Base-by-base conservation (phyloP, 2,888 invertebrate species). In the Mythimna lalbum region DNA sequence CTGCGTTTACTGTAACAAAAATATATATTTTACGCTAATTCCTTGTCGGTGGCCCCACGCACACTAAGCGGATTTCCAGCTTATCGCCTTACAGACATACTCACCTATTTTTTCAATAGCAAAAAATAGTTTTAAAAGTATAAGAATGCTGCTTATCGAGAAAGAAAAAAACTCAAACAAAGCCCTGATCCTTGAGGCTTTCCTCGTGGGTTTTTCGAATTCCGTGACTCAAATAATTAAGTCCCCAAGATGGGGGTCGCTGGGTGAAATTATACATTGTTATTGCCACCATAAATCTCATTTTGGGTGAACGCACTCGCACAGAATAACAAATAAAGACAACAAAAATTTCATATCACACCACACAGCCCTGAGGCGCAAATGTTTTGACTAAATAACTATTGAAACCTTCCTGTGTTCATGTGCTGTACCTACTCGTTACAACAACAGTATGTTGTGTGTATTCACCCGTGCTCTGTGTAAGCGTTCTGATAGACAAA, bases 221-320 rank as follows among this genome's bases (percentile, higher is more conserved):
- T 95, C 92, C 95, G 95, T 95, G 95, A 95, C 95, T 94, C 93
- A 94, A 94, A 96, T 96, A 95, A 95, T 95, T 95, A 96, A 94
- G 93, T 92, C 89, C 74, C 87, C 88, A 89, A 90, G 90, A 92
- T 92, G 91, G 91, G 92, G 94, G 92, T 93, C 90, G 92, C 87
- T 84, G 90, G 90, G 90, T 92, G 86, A 94, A 95, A 94, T 95
- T 95, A 93, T 94, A 93, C 94, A 94, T 94, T 94, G 94, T 94
- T 94, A 93, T 93, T 93, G 90, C 92, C 90, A 90, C 92, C 91
- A 94, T 95, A 95, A 95, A 94, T 94, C 93, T 92, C 89, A 93
- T 93, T 94, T 94, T 94, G 88, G 90, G 91, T 90, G 91, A 89
- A 91, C 92, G 90, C 88, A 91, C 92, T 87, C 90, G 88, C 84